Percentiles rank a stretch among this genome's conserved stretches.
Evolutionary conservation across 2,888 invertebrate genomes (phyloP).

Genomic region (Spisula solida): DNA sequence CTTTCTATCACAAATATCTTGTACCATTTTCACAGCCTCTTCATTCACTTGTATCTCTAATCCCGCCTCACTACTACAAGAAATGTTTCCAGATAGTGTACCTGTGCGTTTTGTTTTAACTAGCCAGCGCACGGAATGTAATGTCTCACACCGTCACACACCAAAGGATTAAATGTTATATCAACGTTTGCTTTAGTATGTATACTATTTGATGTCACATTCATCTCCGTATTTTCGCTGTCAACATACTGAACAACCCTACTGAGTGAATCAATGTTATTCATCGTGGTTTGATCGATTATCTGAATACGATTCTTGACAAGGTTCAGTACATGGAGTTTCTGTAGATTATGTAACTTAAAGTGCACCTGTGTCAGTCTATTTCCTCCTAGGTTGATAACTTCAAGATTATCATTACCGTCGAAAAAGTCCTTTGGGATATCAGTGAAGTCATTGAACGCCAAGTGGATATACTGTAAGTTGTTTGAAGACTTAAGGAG

Average conservation of each 20-base stretch:
- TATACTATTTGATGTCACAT: not conserved
- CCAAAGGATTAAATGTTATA: not conserved
- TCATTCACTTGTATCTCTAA: not conserved
- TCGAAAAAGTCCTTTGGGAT: not conserved
- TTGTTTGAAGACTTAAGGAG: not conserved
- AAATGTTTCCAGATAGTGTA: not conserved
- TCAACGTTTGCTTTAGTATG: not conserved
- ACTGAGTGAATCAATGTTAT: not conserved
- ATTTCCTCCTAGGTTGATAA: constrained; percentile 11
- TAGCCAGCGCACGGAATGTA: not conserved
- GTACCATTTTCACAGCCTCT: not conserved
- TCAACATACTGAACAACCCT: not conserved
- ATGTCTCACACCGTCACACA: constrained; percentile 15
- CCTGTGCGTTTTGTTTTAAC: not conserved
- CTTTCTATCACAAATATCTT: constrained; percentile 14
- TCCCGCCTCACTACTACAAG: not conserved
- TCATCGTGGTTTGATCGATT: not conserved
- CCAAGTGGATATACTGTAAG: not conserved
- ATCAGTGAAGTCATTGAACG: not conserved
- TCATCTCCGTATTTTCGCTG: not conserved
- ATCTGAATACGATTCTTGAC: not conserved
- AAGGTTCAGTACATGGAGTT: not conserved
- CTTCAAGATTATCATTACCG: not conserved
- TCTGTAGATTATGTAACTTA: not conserved
- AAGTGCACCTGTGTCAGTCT: not conserved